Conservation (phyloP, 1,140 invertebrate species). For the Drosophila seguyi region DNA sequence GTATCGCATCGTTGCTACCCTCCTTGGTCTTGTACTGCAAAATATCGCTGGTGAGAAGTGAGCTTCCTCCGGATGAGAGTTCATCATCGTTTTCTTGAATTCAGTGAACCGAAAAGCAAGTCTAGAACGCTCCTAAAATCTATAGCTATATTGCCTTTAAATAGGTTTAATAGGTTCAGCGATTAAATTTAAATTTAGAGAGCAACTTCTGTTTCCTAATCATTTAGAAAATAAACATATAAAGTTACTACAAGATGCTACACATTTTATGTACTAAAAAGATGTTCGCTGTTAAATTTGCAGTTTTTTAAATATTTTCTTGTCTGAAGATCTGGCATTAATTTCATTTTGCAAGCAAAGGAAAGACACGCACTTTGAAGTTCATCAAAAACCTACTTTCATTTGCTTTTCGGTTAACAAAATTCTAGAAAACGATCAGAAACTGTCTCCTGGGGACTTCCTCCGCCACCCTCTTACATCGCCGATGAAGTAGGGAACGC, state of each 20-base stretch:
- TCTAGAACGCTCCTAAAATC: background rate
- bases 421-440: slow-evolving; percentile 7
- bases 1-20: slow-evolving; percentile 36
- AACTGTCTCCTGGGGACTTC: background rate
- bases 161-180: background rate
- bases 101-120: background rate
- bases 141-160: background rate
- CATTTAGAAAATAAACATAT: background rate
- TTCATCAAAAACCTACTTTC: background rate
- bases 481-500: slow-evolving; percentile 69
- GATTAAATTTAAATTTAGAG: too few relatives aligned
- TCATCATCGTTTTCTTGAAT: background rate
- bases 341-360: background rate
- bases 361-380: too few relatives aligned
- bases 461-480: slow-evolving; percentile 57
- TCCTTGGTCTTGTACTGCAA: slow-evolving; percentile 68
- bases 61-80: background rate
- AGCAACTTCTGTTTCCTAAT: background rate
- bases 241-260: background rate
- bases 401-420: background rate
- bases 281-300: background rate
- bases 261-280: background rate
- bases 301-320: background rate
- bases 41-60: slow-evolving; percentile 35
- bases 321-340: background rate